Evolutionary conservation across 2,888 invertebrate genomes (phyloP), one percentile per base, ranked within the genome.

Genomic region (Alloplasta piceator): DNA sequence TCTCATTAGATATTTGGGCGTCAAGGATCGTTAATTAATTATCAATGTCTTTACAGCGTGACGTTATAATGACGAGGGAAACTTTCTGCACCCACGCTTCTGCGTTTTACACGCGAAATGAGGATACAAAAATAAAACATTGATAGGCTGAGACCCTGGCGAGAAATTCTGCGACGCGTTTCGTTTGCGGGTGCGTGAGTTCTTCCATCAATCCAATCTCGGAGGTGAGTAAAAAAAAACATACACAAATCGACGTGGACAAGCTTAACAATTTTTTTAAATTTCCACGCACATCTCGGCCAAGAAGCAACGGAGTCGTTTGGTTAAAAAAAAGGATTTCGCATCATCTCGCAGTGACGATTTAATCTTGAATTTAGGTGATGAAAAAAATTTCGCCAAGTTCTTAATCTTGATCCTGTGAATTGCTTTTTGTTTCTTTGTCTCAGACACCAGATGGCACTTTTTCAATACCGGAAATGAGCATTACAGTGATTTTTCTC

Each of bases 41-140:
- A 77, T 60, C 64, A 48, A 67, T 26, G n/a, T 46, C 61, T 41
- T 50, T 56, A 46, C 56, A 9, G 12, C 71, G 56, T 63, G 82
- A 43, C 78, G 77, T 55, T 82, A 73, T 79, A 74, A 79, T 61
- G 75, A 64, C 43, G 48, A 72, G 61, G 10, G 67, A 63, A 14
- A n/a, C 52, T 41, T 39, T 70, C 50, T 7, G 61, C 78, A 66
- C 83, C 80, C 72, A 83, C 82, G 77, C 77, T 39, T 52, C 26
- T 67, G 52, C 14, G 52, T 73, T 76, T 67, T 50, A 70, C 46
- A 39, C 71, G 43, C 9, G 63, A 12, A 39, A 41, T 43, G 36
- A 46, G 68, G 58, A 48, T 83, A 83, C 83, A 48, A 82, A 85
- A 85, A 85, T 85, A 85, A 85, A 85, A 81, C 70, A 68, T 76